These are phyloP conservation scores for Urocolius indicus DNA, from an alignment of 2,113 vertebrate genomes.

Conservation along the genomic window DNA sequence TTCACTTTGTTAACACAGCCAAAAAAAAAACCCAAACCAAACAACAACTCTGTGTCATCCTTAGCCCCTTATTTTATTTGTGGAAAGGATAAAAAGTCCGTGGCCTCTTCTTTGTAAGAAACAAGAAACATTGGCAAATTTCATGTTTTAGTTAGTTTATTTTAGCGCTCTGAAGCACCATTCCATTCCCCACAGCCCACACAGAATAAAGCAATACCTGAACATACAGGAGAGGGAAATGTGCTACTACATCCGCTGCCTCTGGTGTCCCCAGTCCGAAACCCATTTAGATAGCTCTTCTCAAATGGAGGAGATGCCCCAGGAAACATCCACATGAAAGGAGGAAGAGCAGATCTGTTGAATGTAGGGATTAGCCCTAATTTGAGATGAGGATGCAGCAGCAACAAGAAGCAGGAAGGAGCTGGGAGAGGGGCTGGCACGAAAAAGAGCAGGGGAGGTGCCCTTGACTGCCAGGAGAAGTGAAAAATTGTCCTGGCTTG, in stretches of 20 bases:
- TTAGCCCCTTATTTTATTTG: neutral
- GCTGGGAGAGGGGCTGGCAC: neutral
- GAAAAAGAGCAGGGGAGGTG: neutral
- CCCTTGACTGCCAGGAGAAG: neutral
- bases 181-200: neutral
- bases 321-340: neutral
- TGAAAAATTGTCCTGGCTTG: neutral
- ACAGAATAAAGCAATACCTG: neutral
- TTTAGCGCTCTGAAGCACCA: neutral
- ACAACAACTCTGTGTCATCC: rapidly evolving
- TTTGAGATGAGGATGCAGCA: neutral
- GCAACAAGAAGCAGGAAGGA: neutral
- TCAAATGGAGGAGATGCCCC: neutral
- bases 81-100: neutral
- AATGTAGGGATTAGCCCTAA: neutral
- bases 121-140: neutral
- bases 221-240: neutral
- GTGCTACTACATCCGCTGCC: neutral
- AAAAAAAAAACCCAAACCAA: neutral
- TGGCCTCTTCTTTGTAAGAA: neutral
- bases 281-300: neutral
- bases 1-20: neutral
- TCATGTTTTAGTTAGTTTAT: neutral
- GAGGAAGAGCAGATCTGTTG: neutral
- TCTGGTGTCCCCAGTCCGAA: neutral